Base-by-base conservation (phyloP, 30 jellyfish, hydroid and myxozoan species). In the Aurelia aurita region DNA sequence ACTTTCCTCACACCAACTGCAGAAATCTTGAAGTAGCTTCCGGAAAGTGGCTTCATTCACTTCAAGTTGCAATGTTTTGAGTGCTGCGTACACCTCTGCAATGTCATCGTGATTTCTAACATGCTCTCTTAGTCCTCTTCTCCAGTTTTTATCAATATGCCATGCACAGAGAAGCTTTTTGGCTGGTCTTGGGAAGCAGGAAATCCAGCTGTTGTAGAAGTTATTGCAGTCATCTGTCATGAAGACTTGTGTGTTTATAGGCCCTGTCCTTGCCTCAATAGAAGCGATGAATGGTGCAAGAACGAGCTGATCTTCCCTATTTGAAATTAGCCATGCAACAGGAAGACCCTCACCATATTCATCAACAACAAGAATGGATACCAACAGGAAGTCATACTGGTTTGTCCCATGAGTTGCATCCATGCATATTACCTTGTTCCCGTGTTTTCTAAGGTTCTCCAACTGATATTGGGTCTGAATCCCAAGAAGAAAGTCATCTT, bases 291-390 rank as follows among this genome's bases (percentile, higher is more conserved):
- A 75, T 25, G 87, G 76, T 15, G 34, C 60, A 53, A 75, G 58
- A 14, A 53, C 87, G 3, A 49, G 69, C 43, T 31, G 75, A 58
- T 75, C 81, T 43, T 78, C 84, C 62, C 60, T 34, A 29, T 78
- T 78, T 26, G 81, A 58, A 19, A 78, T 78, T 12, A 58, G 81
- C 89, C 89, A 78, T 46, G 89, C 89, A 20, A 59, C 89, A 16
- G 82, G 82, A 21, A 59, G 31, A 16, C 89, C 81, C 61, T 78
- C 84, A 5, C 89, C 89, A 78, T 46, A 78, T 39, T 78, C 85
- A 60, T 60, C n/a, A n/a, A n/a, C n/a, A 21, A 60, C n/a, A 60
- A 8, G 19, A 8, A 8, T 60, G 11, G 77, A 31, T 11, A 75
- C 62, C 60, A 58, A 44, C 27, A 25, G 87, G 44, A 75, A 57